Evolutionary conservation across 2,113 vertebrate genomes (phyloP).

Genomic region (Brienomyrus longianalis): DNA sequence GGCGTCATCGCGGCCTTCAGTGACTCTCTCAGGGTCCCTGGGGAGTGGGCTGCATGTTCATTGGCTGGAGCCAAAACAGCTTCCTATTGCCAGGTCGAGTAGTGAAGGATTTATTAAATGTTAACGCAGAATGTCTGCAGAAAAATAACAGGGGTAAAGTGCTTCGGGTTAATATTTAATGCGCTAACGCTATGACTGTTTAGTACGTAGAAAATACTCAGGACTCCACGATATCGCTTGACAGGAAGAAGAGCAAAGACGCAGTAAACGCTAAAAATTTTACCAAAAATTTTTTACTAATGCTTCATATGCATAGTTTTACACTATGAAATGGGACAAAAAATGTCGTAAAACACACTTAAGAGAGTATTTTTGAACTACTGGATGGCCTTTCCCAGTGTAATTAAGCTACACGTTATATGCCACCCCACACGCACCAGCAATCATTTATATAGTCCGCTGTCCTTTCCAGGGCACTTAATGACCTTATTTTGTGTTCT

Average conservation of each 20-base stretch:
- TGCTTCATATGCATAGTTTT: background rate
- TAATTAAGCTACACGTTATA: background rate
- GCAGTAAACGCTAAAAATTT: background rate
- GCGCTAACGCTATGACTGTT: background rate
- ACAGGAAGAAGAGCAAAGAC: constrained; percentile 4
- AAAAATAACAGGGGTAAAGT: constrained; percentile 34
- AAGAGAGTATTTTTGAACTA: background rate
- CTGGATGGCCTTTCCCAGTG: background rate
- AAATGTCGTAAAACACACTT: background rate
- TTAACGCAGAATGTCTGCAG: constrained; percentile 55
- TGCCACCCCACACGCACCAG: background rate
- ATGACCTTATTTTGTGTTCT: background rate
- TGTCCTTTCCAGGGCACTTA: background rate
- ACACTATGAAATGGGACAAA: background rate
- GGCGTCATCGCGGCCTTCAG: background rate
- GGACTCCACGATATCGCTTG: background rate
- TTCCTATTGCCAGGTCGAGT: constrained; percentile 50
- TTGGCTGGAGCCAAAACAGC: constrained; percentile 53
- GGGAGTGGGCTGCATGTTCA: background rate
- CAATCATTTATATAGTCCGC: background rate
- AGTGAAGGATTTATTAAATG: constrained; percentile 50
- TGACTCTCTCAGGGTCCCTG: background rate
- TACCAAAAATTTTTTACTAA: background rate
- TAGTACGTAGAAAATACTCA: constrained; percentile 5
- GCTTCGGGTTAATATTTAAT: constrained; percentile 60